Percentiles rank a stretch among this genome's conserved stretches.
phyloP scores from a whole-genome alignment of 2,888 invertebrate species.

The Dyspetes luteomarginatus region DNA sequence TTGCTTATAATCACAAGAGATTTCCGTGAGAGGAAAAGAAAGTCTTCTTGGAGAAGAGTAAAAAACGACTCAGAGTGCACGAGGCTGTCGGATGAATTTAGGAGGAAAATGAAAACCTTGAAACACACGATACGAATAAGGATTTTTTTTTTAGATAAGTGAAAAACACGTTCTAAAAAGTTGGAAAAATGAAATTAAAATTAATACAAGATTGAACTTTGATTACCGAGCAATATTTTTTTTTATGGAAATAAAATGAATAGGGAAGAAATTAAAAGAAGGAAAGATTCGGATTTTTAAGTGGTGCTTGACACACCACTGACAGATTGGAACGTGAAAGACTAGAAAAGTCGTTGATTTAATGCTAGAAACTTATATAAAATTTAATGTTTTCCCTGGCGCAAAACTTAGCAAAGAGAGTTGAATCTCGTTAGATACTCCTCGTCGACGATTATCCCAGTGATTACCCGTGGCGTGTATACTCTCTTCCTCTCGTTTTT shows the following conservation, averaged over 20 bases:
- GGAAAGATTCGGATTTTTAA: too few relatives aligned
- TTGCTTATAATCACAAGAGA: slow-evolving; percentile 39
- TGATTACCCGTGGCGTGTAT: slow-evolving; percentile 60
- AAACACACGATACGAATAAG: background rate
- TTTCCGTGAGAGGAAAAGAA: slow-evolving; percentile 41
- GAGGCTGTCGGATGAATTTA: background rate
- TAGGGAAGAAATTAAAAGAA: too few relatives aligned
- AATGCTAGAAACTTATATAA: too few relatives aligned
- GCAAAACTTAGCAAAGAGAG: slow-evolving; percentile 23
- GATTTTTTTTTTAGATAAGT: background rate
- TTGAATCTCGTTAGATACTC: slow-evolving; percentile 23
- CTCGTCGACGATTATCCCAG: slow-evolving; percentile 62
- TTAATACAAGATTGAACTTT: background rate
- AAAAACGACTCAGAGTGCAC: background rate
- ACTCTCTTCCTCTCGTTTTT: slow-evolving; percentile 7
- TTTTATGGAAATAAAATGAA: too few relatives aligned
- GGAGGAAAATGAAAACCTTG: background rate
- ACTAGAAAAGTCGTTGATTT: too few relatives aligned
- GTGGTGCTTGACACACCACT: too few relatives aligned
- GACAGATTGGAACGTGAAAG: too few relatives aligned
- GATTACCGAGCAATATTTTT: too few relatives aligned
- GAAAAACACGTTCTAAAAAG: background rate
- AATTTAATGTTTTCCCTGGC: too few relatives aligned
- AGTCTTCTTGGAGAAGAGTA: slow-evolving; percentile 9
- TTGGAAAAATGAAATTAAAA: background rate